These are phyloP conservation scores for Caenorhabditis sp. DNA, from an alignment of 2,888 invertebrate species.

Conservation along the genomic window DNA sequence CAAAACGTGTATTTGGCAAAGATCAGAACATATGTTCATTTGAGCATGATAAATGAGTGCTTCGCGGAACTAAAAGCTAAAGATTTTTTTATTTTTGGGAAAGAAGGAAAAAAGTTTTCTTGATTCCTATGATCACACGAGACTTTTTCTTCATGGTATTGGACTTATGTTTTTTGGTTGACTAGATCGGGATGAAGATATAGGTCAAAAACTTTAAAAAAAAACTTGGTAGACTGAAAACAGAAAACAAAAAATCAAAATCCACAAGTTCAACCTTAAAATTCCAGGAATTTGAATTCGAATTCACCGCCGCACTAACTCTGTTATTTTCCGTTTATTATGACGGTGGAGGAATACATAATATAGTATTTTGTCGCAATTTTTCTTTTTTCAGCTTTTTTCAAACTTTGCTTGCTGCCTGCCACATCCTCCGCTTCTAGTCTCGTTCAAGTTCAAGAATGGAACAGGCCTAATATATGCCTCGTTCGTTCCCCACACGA, in stretches of 20 bases:
- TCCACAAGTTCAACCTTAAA: not conserved
- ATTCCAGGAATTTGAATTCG: too few species aligned
- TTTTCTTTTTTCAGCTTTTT: not conserved
- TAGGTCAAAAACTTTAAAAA: not conserved
- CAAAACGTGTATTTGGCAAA: not conserved
- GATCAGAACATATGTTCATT: conserved; percentile 6
- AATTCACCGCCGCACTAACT: conserved; percentile 6
- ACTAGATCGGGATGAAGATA: too few species aligned
- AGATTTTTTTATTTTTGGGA: not conserved
- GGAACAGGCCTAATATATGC: not conserved
- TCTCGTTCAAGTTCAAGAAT: too few species aligned
- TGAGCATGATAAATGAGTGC: conserved; percentile 4
- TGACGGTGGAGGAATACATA: conserved; percentile 6
- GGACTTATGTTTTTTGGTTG: too few species aligned
- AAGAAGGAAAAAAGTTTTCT: not conserved
- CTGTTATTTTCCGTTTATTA: not conserved
- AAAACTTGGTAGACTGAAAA: not conserved
- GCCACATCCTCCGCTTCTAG: too few species aligned
- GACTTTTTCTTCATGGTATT: too few species aligned
- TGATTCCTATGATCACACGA: too few species aligned
- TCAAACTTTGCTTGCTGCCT: too few species aligned
- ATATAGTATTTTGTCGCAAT: conserved; percentile 12
- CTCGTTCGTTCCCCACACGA: not conserved
- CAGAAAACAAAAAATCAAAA: conserved; percentile 1
- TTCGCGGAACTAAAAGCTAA: not conserved